These are phyloP conservation scores for Lagorchestes hirsutus DNA, from an alignment of 2,797 vertebrate genomes.

Conservation along the genomic window DNA sequence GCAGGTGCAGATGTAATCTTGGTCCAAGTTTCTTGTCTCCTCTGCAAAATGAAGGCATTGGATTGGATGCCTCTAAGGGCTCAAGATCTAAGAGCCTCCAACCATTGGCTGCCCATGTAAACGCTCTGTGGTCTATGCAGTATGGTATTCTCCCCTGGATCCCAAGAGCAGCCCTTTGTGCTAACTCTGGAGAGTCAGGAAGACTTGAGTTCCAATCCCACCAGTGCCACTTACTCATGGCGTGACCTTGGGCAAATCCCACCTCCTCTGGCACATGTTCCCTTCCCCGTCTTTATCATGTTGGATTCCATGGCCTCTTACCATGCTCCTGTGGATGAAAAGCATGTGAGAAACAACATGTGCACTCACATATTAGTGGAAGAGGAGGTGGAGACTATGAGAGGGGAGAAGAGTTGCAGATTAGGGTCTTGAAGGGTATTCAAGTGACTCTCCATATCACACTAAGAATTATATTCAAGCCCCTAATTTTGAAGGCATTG, in stretches of 20 bases:
- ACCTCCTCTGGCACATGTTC: background rate
- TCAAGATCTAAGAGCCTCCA: background rate
- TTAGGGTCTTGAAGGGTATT: too few species aligned
- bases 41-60: background rate
- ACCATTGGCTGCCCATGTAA: background rate
- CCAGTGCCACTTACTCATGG: background rate
- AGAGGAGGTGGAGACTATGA: background rate
- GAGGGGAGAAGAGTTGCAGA: too few species aligned
- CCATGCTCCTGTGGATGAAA: background rate
- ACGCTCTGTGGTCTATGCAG: background rate
- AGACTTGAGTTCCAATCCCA: background rate
- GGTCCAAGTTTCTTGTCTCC: background rate
- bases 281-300: background rate
- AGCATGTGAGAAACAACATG: background rate
- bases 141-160: background rate
- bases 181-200: background rate
- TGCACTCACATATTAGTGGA: background rate
- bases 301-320: background rate
- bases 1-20: background rate
- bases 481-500: background rate
- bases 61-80: background rate
- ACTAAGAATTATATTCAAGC: background rate
- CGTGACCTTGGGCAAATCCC: background rate
- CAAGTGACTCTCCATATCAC: background rate
- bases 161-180: background rate